A percentile compares a stretch with the other conserved stretches of the same genome.
phyloP scores from a whole-genome alignment of 2,797 vertebrate species.

The Loris lydekkerianus region DNA sequence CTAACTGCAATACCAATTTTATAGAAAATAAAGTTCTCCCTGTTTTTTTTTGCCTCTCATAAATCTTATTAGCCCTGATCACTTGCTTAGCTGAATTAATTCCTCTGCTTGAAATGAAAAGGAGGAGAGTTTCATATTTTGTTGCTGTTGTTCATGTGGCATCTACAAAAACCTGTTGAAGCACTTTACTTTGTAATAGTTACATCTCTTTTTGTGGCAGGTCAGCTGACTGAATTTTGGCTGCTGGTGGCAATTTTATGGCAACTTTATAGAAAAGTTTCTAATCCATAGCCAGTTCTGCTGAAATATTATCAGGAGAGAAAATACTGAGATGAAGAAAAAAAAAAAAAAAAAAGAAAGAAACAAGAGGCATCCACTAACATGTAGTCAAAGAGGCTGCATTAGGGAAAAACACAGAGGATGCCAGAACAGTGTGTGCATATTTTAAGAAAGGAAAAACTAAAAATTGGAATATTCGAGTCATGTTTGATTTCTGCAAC shows the following conservation, averaged over 20 bases:
- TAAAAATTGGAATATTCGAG: too few species aligned
- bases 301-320: constrained; percentile 1
- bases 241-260: neutral
- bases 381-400: neutral
- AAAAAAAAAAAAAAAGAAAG: neutral
- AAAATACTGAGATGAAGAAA: neutral
- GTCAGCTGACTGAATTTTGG: neutral
- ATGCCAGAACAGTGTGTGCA: too few species aligned
- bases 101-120: neutral
- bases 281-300: neutral
- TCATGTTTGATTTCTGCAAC: too few species aligned
- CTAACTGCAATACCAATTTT: neutral
- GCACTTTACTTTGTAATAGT: neutral
- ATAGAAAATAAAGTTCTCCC: neutral
- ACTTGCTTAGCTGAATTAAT: neutral
- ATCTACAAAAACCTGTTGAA: neutral
- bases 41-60: neutral
- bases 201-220: neutral
- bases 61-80: neutral
- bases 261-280: constrained; percentile 2
- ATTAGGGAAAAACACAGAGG: neutral
- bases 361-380: neutral
- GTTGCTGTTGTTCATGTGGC: neutral
- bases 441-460: too few species aligned
- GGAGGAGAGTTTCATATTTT: neutral